These are phyloP conservation scores for Todiramphus saurophagus DNA, from an alignment of 2,113 vertebrate species.

Conservation along the genomic window DNA sequence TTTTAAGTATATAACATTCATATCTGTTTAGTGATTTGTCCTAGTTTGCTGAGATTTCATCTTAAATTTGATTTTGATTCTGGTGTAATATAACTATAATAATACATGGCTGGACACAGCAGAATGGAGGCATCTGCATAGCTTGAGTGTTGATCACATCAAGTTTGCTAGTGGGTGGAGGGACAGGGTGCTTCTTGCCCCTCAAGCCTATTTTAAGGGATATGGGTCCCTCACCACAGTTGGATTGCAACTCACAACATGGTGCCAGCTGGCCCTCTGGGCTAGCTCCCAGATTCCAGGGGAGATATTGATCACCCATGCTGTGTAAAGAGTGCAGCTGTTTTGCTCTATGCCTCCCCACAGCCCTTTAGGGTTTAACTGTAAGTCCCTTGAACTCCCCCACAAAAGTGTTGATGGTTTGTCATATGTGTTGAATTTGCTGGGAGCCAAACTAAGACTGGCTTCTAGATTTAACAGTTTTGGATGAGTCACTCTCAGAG, in stretches of 20 bases:
- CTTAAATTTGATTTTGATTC: neutral
- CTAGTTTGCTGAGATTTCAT: neutral
- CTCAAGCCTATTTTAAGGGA: neutral
- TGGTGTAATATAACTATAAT: neutral
- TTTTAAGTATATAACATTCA: neutral
- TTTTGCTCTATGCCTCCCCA: neutral
- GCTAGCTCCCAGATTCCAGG: neutral
- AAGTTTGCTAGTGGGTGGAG: neutral
- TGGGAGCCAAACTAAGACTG: neutral
- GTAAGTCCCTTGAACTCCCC: neutral
- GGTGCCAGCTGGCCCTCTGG: rapidly evolving
- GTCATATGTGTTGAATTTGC: constrained; percentile 22
- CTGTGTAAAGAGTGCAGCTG: neutral
- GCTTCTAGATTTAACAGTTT: constrained; percentile 14
- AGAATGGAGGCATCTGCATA: neutral
- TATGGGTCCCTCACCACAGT: neutral
- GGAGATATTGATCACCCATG: neutral
- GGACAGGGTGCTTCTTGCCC: neutral
- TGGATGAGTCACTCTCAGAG: constrained; percentile 21
- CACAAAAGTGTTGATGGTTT: neutral
- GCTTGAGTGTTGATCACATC: neutral
- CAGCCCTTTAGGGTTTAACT: neutral
- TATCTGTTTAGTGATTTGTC: neutral
- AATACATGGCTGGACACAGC: neutral
- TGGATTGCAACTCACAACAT: neutral